Conservation (phyloP, 2,888 invertebrate genomes). For the Melipona bicolor region DNA sequence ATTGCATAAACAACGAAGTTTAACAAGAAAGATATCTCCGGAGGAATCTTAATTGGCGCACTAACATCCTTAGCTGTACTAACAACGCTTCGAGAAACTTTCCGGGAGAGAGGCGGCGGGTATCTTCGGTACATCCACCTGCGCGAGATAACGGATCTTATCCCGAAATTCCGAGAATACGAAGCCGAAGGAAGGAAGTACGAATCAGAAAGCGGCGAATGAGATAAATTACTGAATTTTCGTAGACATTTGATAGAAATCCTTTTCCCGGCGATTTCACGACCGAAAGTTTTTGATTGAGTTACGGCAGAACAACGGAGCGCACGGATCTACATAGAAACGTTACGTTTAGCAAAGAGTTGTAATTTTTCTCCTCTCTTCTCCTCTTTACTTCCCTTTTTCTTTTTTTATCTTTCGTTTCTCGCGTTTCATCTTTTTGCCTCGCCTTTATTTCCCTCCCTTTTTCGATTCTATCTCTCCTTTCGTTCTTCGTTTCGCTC, state of each 20-base stretch:
- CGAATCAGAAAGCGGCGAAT: neutral
- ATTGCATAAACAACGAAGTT: neutral
- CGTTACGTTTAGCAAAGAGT: neutral
- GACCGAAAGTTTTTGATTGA: neutral
- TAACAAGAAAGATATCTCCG: slow-evolving; percentile 4
- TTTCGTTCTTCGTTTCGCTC: too few species aligned
- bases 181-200: neutral
- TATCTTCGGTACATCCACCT: neutral
- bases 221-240: neutral
- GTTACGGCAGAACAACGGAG: neutral
- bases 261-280: neutral
- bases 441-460: neutral
- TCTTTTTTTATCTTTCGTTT: neutral
- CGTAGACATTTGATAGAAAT: neutral
- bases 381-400: neutral
- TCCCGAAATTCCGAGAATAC: neutral
- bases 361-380: neutral
- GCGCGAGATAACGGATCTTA: neutral
- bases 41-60: slow-evolving; percentile 14
- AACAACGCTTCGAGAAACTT: neutral
- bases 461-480: neutral
- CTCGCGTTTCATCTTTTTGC: neutral
- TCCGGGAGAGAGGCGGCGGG: neutral
- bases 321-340: neutral
- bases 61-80: neutral